Conservation (phyloP, 2,888 invertebrate genomes). For the Magallana nippona region DNA sequence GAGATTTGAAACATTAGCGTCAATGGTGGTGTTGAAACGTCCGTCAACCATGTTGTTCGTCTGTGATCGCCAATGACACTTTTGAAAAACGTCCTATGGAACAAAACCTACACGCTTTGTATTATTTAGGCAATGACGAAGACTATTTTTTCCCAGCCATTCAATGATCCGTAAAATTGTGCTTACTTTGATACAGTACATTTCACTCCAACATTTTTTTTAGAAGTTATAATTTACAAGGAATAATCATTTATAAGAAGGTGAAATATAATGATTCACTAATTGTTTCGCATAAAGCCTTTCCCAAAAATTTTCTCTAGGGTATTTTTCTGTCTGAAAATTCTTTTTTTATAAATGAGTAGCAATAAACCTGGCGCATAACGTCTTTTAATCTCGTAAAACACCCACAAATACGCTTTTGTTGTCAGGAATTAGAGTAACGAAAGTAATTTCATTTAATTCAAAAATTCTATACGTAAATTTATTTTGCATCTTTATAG, state of each 20-base stretch:
- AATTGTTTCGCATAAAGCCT: no score
- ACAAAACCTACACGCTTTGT: background rate
- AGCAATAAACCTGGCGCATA: no score
- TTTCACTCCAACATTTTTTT: background rate
- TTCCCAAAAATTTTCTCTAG: no score
- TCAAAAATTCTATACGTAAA: no score
- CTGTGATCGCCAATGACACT: conserved; percentile 19
- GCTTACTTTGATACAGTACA: background rate
- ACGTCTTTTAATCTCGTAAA: no score
- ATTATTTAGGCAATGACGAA: background rate
- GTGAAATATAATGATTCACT: no score
- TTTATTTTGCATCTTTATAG: no score
- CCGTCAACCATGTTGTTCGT: background rate
- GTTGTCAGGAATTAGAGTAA: no score
- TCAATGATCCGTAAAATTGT: background rate
- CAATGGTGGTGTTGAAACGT: conserved; percentile 31
- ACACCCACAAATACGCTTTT: no score
- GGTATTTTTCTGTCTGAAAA: no score
- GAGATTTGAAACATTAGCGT: conserved; percentile 41
- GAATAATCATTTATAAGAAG: background rate
- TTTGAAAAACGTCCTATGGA: background rate
- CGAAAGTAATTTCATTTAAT: no score
- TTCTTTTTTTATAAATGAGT: no score
- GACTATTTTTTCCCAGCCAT: background rate
- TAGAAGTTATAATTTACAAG: background rate